Base-by-base conservation (phyloP, 2,797 vertebrate species). In the Anguilla megastoma region DNA sequence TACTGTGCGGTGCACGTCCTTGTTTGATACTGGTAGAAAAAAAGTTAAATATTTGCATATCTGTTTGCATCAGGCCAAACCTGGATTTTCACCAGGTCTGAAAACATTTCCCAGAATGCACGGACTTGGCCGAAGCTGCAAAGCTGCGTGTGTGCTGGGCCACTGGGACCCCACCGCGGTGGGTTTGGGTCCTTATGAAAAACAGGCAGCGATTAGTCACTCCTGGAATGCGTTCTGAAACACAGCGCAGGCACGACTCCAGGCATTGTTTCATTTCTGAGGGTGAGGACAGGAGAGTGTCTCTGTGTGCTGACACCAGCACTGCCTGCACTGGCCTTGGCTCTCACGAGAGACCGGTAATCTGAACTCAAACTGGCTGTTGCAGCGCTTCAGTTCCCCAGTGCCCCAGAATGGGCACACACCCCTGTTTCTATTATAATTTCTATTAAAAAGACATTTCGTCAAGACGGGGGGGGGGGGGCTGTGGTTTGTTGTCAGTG, bases 121-220 rank as follows among this genome's bases (percentile, higher is more conserved):
- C 79, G 50, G 8, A 50, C 41, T n/a, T 82, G 79, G 79, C 79
- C n/a, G 18, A 10, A 82, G 79, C 45, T 50, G 45, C 74, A 90
- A 91, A 92, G 91, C 87, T 90, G 92, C 93, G 93, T 94, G 94
- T 92, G 93, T 92, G 91, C 91, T 90, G 91, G 93, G 93, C 92
- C 92, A 91, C 89, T 69, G 93, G 91, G 92, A 93, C 93, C 92
- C 92, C 88, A 91, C 91, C 36, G 14, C 45, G 10, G 21, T n/a
- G 16, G 36, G 21, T 82, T 48, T 50, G 27, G 71, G 71, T 69
- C 27, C 33, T 36, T 76, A 76, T 76, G 41, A 82, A 50, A 82
- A 50, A 24, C 79, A 82, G 79, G 41, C 79, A 82, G 16, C 50
- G 45, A 82, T 48, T 21, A 48, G 79, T 82, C 41, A 82, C 41